These are phyloP conservation scores for Osmerus eperlanus DNA, from an alignment of 2,113 vertebrate species.

Conservation along the genomic window DNA sequence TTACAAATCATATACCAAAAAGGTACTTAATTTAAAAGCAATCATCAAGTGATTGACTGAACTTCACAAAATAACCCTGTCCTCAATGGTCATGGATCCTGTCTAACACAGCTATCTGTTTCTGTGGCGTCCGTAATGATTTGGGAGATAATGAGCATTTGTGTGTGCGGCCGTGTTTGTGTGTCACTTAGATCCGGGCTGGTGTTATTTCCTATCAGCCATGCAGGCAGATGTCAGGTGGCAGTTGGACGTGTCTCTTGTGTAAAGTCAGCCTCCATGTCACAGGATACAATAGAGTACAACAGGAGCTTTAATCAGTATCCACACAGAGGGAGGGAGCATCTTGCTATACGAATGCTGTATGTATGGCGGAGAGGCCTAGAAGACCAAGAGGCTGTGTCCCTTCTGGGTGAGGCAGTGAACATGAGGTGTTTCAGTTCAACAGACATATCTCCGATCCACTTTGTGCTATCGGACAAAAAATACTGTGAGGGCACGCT, in stretches of 20 bases:
- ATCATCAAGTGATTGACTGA: conserved; percentile 55
- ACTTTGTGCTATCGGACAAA: conserved; percentile 51
- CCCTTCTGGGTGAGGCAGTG: conserved; percentile 43
- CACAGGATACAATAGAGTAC: conserved; percentile 40
- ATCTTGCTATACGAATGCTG: too few relatives aligned
- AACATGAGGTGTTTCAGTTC: conserved; percentile 47
- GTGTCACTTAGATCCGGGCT: conserved; percentile 21
- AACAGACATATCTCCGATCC: conserved; percentile 29
- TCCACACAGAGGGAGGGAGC: conserved; percentile 9
- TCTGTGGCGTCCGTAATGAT: conserved; percentile 27
- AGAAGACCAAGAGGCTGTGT: conserved; percentile 29
- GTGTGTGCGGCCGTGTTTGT: conserved; percentile 14
- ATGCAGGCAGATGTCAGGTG: conserved; percentile 29
- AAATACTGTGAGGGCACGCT: conserved; percentile 40
- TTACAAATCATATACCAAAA: conserved; percentile 55
- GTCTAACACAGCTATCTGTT: background rate
- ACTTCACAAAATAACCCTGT: conserved; percentile 35
- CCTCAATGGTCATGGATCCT: conserved; percentile 33
- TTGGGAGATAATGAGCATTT: background rate
- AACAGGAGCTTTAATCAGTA: conserved; percentile 44
- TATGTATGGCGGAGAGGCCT: background rate
- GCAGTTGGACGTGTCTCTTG: conserved; percentile 51
- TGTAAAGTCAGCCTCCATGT: conserved; percentile 38
- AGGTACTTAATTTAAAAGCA: conserved; percentile 60
- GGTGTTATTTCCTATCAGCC: conserved; percentile 40